A percentile compares a stretch with the other conserved stretches of the same genome.
These are phyloP conservation scores for Hypsopygia costalis DNA, from an alignment of 2,888 invertebrate genomes.

Conservation along the genomic window DNA sequence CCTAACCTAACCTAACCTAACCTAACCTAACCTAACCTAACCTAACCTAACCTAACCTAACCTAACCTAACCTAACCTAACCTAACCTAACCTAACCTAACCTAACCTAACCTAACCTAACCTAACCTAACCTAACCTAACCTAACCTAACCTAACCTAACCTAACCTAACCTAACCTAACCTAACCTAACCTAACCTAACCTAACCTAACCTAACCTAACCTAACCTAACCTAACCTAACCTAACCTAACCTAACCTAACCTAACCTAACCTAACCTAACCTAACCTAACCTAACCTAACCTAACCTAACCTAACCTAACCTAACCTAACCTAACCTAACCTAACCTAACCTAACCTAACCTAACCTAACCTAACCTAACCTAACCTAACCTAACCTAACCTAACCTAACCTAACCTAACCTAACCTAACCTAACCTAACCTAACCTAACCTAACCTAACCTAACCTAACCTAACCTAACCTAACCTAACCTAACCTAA, in stretches of 20 bases:
- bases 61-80: too few species aligned
- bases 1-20: too few species aligned
- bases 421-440: background rate
- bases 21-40: too few species aligned
- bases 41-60: too few species aligned
- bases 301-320: slow-evolving; percentile 20
- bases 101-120: too few species aligned
- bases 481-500: background rate
- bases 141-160: too few species aligned
- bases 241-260: slow-evolving; percentile 13
- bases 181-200: too few species aligned
- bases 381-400: background rate
- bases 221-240: slow-evolving; percentile 16
- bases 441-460: background rate
- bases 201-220: too few species aligned
- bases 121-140: too few species aligned
- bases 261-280: slow-evolving; percentile 14
- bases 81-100: slow-evolving; percentile 19
- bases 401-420: background rate
- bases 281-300: slow-evolving; percentile 20
- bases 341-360: slow-evolving; percentile 15
- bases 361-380: background rate
- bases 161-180: too few species aligned
- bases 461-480: background rate
- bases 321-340: slow-evolving; percentile 22